A percentile compares a stretch with the other conserved stretches of the same genome.
Evolutionary conservation across 1,140 invertebrate species (phyloP).

Genomic region (Bombus difficillimus): DNA sequence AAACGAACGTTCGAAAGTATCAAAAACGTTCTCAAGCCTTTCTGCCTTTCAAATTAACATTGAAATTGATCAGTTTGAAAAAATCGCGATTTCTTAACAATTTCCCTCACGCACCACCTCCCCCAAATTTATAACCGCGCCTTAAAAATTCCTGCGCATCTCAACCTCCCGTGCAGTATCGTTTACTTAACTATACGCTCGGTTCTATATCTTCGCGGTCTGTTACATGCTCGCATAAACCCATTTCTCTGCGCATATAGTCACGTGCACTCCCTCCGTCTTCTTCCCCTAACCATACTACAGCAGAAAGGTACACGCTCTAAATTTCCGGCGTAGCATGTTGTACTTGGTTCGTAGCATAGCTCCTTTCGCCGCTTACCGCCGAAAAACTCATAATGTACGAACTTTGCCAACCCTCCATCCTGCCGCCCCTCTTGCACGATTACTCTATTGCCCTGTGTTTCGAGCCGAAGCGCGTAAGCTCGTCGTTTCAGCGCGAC

Average conservation of each 20-base stretch:
- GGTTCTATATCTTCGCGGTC: background rate
- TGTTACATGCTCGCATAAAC: background rate
- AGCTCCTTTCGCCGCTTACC: constrained; percentile 15
- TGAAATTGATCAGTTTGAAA: background rate
- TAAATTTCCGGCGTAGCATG: constrained; percentile 25
- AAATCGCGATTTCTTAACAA: background rate
- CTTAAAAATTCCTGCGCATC: background rate
- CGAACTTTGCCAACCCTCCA: constrained; percentile 11
- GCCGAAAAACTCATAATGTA: constrained; percentile 56
- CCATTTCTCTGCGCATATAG: background rate
- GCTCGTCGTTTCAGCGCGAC: constrained; percentile 51
- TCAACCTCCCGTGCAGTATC: background rate
- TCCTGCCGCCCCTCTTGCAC: background rate
- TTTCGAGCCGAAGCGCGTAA: constrained; percentile 29
- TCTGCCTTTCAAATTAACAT: background rate
- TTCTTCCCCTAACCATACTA: too few relatives aligned
- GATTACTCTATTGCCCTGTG: constrained; percentile 56
- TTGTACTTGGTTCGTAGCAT: background rate
- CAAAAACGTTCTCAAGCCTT: background rate
- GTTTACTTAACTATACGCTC: background rate
- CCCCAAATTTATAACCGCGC: background rate
- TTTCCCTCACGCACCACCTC: background rate
- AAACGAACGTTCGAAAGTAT: background rate
- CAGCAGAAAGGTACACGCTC: constrained; percentile 33
- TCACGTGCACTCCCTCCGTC: too few relatives aligned